These are phyloP conservation scores for Apis dorsata DNA, from an alignment of 1,140 invertebrate species.

Conservation along the genomic window DNA sequence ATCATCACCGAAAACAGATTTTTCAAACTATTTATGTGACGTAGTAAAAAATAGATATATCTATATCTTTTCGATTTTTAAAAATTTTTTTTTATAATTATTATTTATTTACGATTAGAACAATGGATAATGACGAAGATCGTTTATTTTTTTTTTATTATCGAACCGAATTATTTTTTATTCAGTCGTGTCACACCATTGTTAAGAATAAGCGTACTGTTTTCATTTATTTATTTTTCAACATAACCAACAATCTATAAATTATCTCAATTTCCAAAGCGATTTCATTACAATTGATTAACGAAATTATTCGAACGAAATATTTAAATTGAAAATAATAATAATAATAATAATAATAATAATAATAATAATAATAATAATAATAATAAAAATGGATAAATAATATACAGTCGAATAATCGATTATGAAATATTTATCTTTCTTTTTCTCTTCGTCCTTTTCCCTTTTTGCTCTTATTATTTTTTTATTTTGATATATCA, in stretches of 20 bases:
- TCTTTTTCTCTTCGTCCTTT: not conserved
- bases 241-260: slow-evolving; percentile 4
- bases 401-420: not conserved
- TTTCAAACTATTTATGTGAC: slow-evolving; percentile 58
- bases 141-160: slow-evolving; percentile 21
- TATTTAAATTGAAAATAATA: not conserved
- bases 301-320: not conserved
- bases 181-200: not conserved
- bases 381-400: not conserved
- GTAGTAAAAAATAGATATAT: slow-evolving; percentile 68
- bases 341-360: not conserved
- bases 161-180: not conserved
- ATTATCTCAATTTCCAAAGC: not conserved
- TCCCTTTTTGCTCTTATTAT: no score
- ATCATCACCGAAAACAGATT: not conserved
- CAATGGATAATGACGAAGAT: slow-evolving; percentile 57
- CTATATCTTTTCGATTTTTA: slow-evolving; percentile 68
- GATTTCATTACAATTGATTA: no score
- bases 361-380: not conserved
- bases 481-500: not conserved
- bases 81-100: slow-evolving; percentile 61
- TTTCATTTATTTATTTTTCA: not conserved
- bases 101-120: slow-evolving; percentile 58
- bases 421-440: not conserved
- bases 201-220: not conserved